Base-by-base conservation (phyloP, 1,140 invertebrate species). In the Geopemphigus sp. region DNA sequence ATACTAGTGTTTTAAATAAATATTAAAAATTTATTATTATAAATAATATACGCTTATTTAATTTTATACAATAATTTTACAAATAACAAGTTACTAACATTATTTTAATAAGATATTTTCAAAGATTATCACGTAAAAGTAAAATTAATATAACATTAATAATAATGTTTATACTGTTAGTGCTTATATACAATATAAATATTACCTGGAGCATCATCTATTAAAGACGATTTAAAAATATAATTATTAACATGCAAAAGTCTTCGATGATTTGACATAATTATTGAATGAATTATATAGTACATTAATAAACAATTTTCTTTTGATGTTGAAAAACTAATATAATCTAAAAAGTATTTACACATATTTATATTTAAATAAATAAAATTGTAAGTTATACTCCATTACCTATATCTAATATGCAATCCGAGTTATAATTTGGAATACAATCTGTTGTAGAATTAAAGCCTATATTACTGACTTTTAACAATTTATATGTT, bases 191-290 rank as follows among this genome's bases (percentile, higher is more conserved):
- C 6, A 47, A 68, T 2, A 68, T 53, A 50, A 53, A 19, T 1
- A 29, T 54, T 78, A 78, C 74, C 74, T 63, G 74, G 74, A 8
- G 10, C 45, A 63, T 78, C 74, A 45, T 47, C 17, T 26, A 78
- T 24, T 50, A 78, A 78, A 5, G 74, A 61, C 19, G 74, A 78
- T 78, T 24, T 78, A 59, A 78, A 78, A 78, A 78, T 78, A 61
- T 50, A 63, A 78, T 78, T 61, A 61, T 47, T 78, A 61, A 61
- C 39, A 50, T 63, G 57, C 15, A 78, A n/a, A 26, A 78, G 57
- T 24, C 24, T n/a, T 54, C 74, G 32, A 61, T 78, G 74, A 26
- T 78, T 78, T 24, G 74, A 78, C 74, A 78, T 78, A 61, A 63
- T 63, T 50, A 61, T 47, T 61, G 74, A 78, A 61, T 61, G 22